phyloP scores from a whole-genome alignment of 2,888 invertebrate species.

The Euplagia quadripunctaria region DNA sequence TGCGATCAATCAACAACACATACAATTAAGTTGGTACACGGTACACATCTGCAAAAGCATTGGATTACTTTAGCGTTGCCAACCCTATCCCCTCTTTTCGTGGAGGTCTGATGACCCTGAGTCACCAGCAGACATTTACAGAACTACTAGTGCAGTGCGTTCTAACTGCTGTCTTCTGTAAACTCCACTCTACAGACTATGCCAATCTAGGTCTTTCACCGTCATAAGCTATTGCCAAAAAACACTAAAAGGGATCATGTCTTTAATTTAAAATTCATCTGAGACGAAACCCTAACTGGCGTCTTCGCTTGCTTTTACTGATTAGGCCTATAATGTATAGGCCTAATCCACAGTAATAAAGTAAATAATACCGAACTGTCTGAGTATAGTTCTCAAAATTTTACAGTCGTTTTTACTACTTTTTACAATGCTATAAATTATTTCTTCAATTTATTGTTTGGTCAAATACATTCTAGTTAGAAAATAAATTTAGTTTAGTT shows the following conservation, averaged over 20 bases:
- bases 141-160: not conserved
- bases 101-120: no score
- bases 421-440: slow-evolving; percentile 31
- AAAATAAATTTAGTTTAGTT: not conserved
- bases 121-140: no score
- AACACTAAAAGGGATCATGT: no score
- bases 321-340: no score
- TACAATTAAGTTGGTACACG: no score
- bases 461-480: not conserved
- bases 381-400: not conserved
- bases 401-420: not conserved
- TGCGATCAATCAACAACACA: no score
- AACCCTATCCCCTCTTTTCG: no score
- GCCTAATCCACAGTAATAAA: not conserved
- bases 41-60: no score
- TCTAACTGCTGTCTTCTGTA: not conserved
- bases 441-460: slow-evolving; percentile 22
- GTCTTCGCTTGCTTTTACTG: no score
- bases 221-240: not conserved
- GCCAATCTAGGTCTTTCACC: not conserved
- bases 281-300: no score
- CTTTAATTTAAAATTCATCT: no score
- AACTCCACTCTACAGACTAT: not conserved
- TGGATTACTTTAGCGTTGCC: no score
- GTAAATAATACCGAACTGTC: not conserved